Evolutionary conservation across 2,113 vertebrate species (phyloP).

Genomic region (Barnardius zonarius): DNA sequence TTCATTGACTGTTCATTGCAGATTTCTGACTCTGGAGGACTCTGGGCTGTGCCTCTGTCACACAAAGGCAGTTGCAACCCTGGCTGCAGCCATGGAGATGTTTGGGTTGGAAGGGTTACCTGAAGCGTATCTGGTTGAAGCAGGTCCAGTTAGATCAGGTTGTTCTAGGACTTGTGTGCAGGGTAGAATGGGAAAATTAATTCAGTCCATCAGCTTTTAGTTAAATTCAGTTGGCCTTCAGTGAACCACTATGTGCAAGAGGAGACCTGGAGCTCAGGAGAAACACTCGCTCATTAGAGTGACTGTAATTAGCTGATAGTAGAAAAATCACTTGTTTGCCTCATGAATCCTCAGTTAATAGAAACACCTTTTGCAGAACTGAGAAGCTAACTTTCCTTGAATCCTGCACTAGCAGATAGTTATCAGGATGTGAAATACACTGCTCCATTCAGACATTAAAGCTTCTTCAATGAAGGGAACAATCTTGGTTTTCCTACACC

Average conservation of each 20-base stretch:
- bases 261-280: neutral
- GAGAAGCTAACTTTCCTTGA: neutral
- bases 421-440: neutral
- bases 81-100: neutral
- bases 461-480: neutral
- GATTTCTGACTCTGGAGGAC: neutral
- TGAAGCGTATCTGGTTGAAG: neutral
- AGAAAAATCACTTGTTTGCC: neutral
- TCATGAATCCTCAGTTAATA: neutral
- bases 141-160: neutral
- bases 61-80: neutral
- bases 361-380: neutral
- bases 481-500: neutral
- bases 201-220: neutral
- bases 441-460: neutral
- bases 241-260: neutral
- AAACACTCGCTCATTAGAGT: neutral
- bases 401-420: neutral
- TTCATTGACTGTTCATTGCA: neutral
- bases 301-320: neutral
- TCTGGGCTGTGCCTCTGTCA: neutral
- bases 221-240: neutral
- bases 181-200: neutral
- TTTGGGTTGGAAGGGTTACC: neutral
- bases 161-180: neutral